phyloP scores from a whole-genome alignment of 1,140 invertebrate species.

The Bradysia coprophila region DNA sequence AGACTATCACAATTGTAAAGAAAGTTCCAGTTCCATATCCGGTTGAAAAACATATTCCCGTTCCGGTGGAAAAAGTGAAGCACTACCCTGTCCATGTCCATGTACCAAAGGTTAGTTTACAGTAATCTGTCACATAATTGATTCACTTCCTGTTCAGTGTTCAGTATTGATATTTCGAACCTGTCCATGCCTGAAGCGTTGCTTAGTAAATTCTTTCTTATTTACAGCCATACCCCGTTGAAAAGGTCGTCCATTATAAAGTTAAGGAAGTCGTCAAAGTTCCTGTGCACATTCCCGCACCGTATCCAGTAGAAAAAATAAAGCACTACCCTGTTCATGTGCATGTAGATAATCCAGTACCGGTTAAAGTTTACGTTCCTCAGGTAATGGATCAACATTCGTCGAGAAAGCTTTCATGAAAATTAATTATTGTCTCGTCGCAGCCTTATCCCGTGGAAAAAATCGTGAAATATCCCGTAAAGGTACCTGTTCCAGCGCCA shows the following conservation, averaged over 20 bases:
- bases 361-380: slow-evolving; percentile 50
- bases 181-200: too few relatives aligned
- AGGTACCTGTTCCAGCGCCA: slow-evolving; percentile 44
- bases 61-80: slow-evolving; percentile 34
- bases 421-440: too few relatives aligned
- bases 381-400: too few relatives aligned
- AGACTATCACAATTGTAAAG: slow-evolving; percentile 58
- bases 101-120: too few relatives aligned
- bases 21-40: slow-evolving; percentile 43
- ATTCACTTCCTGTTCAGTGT: too few relatives aligned
- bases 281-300: slow-evolving; percentile 36
- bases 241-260: slow-evolving; percentile 38
- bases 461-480: slow-evolving; percentile 42
- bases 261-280: slow-evolving; percentile 45
- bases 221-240: slow-evolving; percentile 38
- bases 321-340: slow-evolving; percentile 42
- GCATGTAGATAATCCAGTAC: slow-evolving; percentile 37
- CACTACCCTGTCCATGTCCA: slow-evolving; percentile 35
- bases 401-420: too few relatives aligned
- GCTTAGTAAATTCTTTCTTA: too few relatives aligned
- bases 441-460: slow-evolving; percentile 41
- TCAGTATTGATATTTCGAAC: too few relatives aligned
- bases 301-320: slow-evolving; percentile 45
- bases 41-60: slow-evolving; percentile 35
- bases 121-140: too few relatives aligned